Percentiles rank a stretch among this genome's conserved stretches.
These are phyloP conservation scores for Synanceia verrucosa DNA, from an alignment of 2,797 vertebrate species.

Conservation along the genomic window DNA sequence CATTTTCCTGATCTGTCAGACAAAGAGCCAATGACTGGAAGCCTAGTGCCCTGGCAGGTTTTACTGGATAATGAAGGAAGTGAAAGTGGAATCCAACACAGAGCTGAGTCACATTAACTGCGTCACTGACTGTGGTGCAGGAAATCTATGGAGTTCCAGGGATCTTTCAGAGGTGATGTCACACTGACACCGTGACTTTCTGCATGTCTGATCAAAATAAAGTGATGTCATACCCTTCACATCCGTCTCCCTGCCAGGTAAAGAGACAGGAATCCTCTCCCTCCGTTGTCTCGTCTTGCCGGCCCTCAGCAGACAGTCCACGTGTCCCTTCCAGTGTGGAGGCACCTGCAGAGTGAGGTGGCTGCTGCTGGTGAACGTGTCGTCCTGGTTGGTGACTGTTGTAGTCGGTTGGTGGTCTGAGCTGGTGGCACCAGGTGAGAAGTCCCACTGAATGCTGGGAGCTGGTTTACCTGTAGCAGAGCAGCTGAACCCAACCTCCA, in stretches of 20 bases:
- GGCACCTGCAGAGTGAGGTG: constrained; percentile 57
- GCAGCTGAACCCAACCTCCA: constrained; percentile 64
- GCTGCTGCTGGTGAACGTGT: constrained; percentile 57
- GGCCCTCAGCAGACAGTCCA: constrained; percentile 68
- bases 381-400: constrained; percentile 36
- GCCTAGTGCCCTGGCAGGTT: neutral
- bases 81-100: constrained; percentile 32
- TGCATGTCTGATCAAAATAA: neutral
- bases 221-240: neutral
- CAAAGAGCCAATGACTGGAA: rapidly evolving
- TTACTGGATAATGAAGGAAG: neutral
- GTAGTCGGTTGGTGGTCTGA: rapidly evolving
- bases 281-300: constrained; percentile 13
- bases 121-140: too few species aligned
- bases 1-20: neutral
- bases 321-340: constrained; percentile 8
- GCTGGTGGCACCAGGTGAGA: rapidly evolving
- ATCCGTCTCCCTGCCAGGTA: rapidly evolving
- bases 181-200: neutral
- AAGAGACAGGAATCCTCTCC: constrained; percentile 10
- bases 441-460: constrained; percentile 67
- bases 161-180: too few species aligned
- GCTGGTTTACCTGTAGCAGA: constrained; percentile 78
- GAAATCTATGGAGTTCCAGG: too few species aligned
- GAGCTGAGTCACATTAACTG: neutral